Conservation (phyloP, 2,888 invertebrate genomes). For the Hydropsyche betteni region DNA sequence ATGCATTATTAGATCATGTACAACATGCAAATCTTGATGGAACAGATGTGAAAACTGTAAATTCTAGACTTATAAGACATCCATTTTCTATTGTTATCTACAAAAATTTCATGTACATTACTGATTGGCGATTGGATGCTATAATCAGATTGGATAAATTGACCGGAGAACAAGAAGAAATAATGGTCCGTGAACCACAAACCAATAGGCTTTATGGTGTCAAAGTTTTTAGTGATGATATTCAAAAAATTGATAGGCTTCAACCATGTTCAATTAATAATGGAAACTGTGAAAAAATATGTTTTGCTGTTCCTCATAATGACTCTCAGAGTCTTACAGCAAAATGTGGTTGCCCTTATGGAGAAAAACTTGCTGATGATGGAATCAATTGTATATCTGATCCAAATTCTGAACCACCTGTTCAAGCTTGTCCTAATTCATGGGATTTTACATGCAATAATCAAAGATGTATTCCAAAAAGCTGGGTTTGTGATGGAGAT, state of each 20-base stretch:
- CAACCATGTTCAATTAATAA: conserved; percentile 88
- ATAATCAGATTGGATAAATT: conserved; percentile 90
- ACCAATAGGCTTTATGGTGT: conserved; percentile 92
- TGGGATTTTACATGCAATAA: conserved; percentile 96
- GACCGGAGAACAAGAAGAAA: conserved; percentile 87
- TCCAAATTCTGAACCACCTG: conserved; percentile 85
- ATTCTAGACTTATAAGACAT: conserved; percentile 84
- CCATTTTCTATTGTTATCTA: conserved; percentile 93
- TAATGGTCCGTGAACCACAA: conserved; percentile 87
- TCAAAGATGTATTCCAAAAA: conserved; percentile 89
- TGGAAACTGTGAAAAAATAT: conserved; percentile 93
- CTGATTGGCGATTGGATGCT: conserved; percentile 96
- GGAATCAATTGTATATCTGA: conserved; percentile 78
- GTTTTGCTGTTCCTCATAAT: conserved; percentile 86
- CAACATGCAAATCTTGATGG: conserved; percentile 94
- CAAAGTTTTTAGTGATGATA: conserved; percentile 82
- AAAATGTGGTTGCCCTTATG: conserved; percentile 92
- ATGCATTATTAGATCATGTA: conserved; percentile 94
- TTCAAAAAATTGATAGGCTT: conserved; percentile 74
- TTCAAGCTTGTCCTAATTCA: conserved; percentile 87
- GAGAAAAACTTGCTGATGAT: conserved; percentile 80
- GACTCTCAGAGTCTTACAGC: conserved; percentile 67
- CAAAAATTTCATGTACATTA: conserved; percentile 92
- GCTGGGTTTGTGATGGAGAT: conserved; percentile 96
- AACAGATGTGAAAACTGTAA: conserved; percentile 88